Conservation (phyloP, 2,797 vertebrate species). For the Helostoma temminkii region DNA sequence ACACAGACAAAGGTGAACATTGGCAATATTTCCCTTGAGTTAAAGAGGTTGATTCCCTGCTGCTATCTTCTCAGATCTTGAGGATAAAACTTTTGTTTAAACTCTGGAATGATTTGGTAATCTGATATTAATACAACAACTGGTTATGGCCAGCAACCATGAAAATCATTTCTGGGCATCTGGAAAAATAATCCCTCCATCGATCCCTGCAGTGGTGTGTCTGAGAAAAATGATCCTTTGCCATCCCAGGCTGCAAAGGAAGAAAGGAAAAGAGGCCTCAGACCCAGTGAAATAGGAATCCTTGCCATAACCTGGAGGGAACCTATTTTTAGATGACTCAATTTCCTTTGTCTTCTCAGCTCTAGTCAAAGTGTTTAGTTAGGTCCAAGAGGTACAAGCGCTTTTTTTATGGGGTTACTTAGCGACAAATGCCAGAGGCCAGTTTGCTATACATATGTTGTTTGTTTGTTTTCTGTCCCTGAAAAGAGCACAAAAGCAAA, state of each 20-base stretch:
- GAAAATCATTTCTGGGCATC: slow-evolving; percentile 53
- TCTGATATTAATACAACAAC: slow-evolving; percentile 42
- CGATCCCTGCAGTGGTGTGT: slow-evolving; percentile 55
- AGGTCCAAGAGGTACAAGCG: slow-evolving; percentile 19
- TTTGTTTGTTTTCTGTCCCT: background rate
- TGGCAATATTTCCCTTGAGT: slow-evolving; percentile 3
- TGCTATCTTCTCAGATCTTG: background rate
- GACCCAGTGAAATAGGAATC: slow-evolving; percentile 66
- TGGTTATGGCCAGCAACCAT: slow-evolving; percentile 43
- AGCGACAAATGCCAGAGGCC: slow-evolving; percentile 15
- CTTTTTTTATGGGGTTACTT: slow-evolving; percentile 13
- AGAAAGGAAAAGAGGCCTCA: slow-evolving; percentile 35
- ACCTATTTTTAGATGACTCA: slow-evolving; percentile 66
- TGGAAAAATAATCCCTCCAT: slow-evolving; percentile 59
- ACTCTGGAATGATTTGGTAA: slow-evolving; percentile 51
- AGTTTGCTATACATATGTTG: background rate
- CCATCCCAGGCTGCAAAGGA: slow-evolving; percentile 33
- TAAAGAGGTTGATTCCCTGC: slow-evolving; percentile 2
- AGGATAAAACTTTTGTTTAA: slow-evolving; percentile 17
- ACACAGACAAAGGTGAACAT: too few species aligned
- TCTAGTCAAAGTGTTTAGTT: slow-evolving; percentile 53
- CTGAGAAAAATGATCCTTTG: slow-evolving; percentile 50
- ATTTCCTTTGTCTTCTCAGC: slow-evolving; percentile 47
- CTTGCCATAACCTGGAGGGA: slow-evolving; percentile 53
- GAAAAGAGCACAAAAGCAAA: too few species aligned